Percentiles rank a stretch among this genome's conserved stretches.
Evolutionary conservation across 2,797 vertebrate genomes (phyloP).

Genomic region (Melanotaenia maccullochi): DNA sequence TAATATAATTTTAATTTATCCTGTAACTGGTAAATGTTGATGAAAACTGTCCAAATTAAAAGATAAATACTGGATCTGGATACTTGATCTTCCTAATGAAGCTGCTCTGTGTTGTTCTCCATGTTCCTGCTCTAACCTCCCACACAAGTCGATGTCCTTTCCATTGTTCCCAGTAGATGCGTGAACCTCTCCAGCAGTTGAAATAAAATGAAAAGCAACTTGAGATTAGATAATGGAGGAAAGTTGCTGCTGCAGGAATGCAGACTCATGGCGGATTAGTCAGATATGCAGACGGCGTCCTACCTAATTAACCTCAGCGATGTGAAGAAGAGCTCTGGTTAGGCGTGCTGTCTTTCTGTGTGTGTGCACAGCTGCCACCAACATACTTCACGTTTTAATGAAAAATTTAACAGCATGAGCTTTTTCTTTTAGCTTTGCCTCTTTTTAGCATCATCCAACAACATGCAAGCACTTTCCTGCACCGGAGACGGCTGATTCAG

Average conservation of each 20-base stretch:
- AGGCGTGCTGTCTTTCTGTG: conserved; percentile 18
- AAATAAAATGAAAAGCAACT: conserved; percentile 59
- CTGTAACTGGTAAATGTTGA: too few species aligned
- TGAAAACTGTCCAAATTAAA: too few species aligned
- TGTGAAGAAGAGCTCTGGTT: conserved; percentile 2
- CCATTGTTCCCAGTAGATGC: conserved; percentile 44
- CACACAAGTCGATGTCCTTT: conserved; percentile 13
- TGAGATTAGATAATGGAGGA: conserved; percentile 62
- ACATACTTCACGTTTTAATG: conserved; percentile 4
- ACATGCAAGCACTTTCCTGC: neutral
- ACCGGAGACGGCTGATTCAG: neutral
- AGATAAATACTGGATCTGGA: conserved; percentile 2
- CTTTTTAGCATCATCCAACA: neutral
- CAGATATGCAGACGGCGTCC: conserved; percentile 61
- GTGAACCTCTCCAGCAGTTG: conserved; percentile 33
- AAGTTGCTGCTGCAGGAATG: conserved; percentile 57
- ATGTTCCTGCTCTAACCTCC: conserved; percentile 25
- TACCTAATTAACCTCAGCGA: conserved; percentile 61
- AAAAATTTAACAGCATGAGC: conserved; percentile 6
- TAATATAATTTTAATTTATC: too few species aligned
- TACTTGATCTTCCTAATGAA: conserved; percentile 32
- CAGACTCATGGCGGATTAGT: conserved; percentile 56
- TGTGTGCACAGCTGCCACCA: neutral
- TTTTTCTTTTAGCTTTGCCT: neutral
- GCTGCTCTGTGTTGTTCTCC: conserved; percentile 21